A percentile compares a stretch with the other conserved stretches of the same genome.
Conservation (phyloP, 2,888 invertebrate genomes). For the Didymodactylos carnosus region DNA sequence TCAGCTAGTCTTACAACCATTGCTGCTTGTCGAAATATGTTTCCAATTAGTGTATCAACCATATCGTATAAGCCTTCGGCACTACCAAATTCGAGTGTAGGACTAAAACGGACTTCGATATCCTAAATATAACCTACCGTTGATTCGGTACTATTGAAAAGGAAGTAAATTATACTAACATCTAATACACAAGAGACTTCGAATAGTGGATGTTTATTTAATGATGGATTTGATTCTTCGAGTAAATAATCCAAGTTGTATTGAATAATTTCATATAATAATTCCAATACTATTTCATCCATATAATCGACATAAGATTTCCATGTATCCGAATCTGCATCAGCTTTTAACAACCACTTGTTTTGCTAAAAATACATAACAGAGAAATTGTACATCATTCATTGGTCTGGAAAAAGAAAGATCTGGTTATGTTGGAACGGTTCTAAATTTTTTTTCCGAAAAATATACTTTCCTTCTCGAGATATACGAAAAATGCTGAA, state of each 20-base stretch:
- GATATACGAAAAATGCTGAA: too few species aligned
- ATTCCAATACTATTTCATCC: conserved; percentile 61
- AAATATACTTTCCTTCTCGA: too few species aligned
- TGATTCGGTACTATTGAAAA: too few species aligned
- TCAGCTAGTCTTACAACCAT: conserved; percentile 52
- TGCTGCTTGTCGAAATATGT: conserved; percentile 60
- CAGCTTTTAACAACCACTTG: conserved; percentile 54
- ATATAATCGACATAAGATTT: conserved; percentile 62
- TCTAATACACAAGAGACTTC: conserved; percentile 62
- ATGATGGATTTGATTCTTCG: conserved; percentile 63
- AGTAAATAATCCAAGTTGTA: conserved; percentile 64
- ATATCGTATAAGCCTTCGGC: conserved; percentile 57
- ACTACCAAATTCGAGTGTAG: conserved; percentile 55
- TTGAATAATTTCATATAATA: conserved; percentile 47
- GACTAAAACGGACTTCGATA: conserved; percentile 61
- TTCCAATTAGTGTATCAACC: conserved; percentile 54
- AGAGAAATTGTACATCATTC: background rate
- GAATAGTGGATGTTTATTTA: conserved; percentile 57
- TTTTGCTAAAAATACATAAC: conserved; percentile 42
- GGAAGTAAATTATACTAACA: too few species aligned
- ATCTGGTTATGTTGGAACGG: too few species aligned
- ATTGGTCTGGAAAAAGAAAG: too few species aligned
- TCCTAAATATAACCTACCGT: too few species aligned
- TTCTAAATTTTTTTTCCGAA: background rate
- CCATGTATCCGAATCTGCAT: conserved; percentile 49